These are phyloP conservation scores for Troglohyphantes excavatus DNA, from an alignment of 2,888 invertebrate species.

Conservation along the genomic window DNA sequence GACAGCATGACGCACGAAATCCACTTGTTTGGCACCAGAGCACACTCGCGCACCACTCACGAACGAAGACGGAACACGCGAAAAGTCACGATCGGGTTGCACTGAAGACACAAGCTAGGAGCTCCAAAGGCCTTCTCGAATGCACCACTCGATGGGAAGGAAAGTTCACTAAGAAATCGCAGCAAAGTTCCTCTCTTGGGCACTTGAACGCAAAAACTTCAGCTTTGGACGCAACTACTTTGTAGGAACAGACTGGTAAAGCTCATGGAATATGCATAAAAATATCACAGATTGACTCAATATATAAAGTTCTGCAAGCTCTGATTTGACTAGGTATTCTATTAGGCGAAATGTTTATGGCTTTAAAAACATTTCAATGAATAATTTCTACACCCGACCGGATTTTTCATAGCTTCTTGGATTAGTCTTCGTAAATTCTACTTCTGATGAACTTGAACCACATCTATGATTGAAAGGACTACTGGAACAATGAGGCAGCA, in stretches of 20 bases:
- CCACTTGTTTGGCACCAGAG: constrained; percentile 20
- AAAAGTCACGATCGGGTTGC: neutral
- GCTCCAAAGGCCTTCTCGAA: neutral
- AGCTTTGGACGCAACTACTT: too few relatives aligned
- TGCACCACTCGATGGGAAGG: neutral
- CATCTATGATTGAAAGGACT: too few relatives aligned
- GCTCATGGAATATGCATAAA: neutral
- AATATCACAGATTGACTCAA: neutral
- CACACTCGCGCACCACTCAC: neutral
- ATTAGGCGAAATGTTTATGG: too few relatives aligned
- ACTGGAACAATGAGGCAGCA: too few relatives aligned
- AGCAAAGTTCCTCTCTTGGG: neutral
- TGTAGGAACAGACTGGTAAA: too few relatives aligned
- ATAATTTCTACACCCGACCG: too few relatives aligned
- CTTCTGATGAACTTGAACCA: too few relatives aligned
- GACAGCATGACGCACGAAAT: constrained; percentile 16
- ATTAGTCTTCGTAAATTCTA: too few relatives aligned
- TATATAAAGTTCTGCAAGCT: neutral
- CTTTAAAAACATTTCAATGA: too few relatives aligned
- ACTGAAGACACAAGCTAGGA: neutral
- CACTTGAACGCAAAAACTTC: too few relatives aligned
- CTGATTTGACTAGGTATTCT: neutral
- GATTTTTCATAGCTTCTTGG: too few relatives aligned
- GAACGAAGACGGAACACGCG: neutral
- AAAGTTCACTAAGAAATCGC: neutral